Percentiles rank a stretch among this genome's conserved stretches.
phyloP scores from a whole-genome alignment of 2,113 vertebrate species.

The Thunnus maccoyii region DNA sequence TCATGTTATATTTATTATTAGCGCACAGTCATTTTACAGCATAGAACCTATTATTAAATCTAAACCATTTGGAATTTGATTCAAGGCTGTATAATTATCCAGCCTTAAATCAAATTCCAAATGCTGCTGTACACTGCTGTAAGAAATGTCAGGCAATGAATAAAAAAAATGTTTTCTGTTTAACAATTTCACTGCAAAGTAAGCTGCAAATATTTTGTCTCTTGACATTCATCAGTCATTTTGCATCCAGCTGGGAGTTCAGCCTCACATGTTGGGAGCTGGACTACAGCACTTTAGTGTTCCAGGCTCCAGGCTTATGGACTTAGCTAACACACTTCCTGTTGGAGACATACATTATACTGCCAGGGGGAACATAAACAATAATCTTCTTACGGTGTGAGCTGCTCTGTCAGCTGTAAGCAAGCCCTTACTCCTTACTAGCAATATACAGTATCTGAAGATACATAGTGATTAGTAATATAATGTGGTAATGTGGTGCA shows the following conservation, averaged over 20 bases:
- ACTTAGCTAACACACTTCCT: conserved; percentile 55
- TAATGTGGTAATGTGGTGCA: background rate
- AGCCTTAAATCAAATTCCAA: too few species aligned
- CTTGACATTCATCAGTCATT: background rate
- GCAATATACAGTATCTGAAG: conserved; percentile 37
- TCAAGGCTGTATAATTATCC: background rate
- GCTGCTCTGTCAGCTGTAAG: conserved; percentile 44
- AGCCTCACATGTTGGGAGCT: conserved; percentile 6
- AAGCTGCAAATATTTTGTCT: background rate
- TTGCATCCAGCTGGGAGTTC: background rate
- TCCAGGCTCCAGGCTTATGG: conserved; percentile 34
- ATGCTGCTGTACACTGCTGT: background rate
- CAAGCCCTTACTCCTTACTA: conserved; percentile 39
- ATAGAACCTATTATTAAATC: background rate
- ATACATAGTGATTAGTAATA: conserved; percentile 1
- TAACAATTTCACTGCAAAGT: background rate
- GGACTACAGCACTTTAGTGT: conserved; percentile 28
- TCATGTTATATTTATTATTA: conserved; percentile 26
- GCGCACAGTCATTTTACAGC: background rate
- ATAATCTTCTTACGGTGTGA: conserved; percentile 72
- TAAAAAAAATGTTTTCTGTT: background rate
- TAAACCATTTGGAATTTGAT: background rate
- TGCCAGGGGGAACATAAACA: conserved; percentile 57
- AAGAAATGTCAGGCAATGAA: background rate
- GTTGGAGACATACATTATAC: conserved; percentile 60